phyloP scores from a whole-genome alignment of 2,113 vertebrate genomes.

The Holacanthus passer region DNA sequence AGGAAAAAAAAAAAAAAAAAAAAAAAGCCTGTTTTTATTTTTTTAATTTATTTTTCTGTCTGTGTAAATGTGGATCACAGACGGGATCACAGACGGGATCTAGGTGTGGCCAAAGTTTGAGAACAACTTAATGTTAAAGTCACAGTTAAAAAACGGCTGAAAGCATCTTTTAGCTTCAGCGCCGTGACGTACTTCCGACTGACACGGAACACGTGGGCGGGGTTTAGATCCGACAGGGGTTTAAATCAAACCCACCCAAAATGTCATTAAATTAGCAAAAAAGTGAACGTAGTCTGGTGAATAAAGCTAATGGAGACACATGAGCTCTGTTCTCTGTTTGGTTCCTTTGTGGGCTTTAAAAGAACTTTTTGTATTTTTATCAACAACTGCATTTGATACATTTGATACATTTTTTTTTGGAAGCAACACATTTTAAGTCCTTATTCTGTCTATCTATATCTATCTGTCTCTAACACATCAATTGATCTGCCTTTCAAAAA shows the following conservation, averaged over 20 bases:
- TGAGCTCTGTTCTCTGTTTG: too few species aligned
- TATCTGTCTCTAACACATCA: too few species aligned
- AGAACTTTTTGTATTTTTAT: not conserved
- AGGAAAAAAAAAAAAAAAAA: conserved; percentile 24
- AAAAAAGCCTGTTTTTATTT: not conserved
- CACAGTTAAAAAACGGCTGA: conserved; percentile 42
- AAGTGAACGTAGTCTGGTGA: not conserved
- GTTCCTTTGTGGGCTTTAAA: not conserved
- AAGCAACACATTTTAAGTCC: not conserved
- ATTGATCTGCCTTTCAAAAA: too few species aligned
- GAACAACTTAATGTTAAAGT: conserved; percentile 76
- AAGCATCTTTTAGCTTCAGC: conserved; percentile 65
- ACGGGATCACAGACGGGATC: too few species aligned
- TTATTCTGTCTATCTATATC: too few species aligned
- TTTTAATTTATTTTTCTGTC: conserved; percentile 46
- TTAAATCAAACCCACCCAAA: conserved; percentile 17
- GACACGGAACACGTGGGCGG: conserved; percentile 56
- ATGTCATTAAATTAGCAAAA: not conserved
- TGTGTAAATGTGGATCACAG: conserved; percentile 75
- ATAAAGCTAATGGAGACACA: not conserved
- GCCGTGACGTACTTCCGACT: conserved; percentile 69
- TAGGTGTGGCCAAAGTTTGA: conserved; percentile 85
- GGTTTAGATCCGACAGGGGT: conserved; percentile 10
- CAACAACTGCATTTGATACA: not conserved
- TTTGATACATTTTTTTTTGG: too few species aligned